These are phyloP conservation scores for Bostrychus sinensis DNA, from an alignment of 2,113 vertebrate species.

Conservation along the genomic window DNA sequence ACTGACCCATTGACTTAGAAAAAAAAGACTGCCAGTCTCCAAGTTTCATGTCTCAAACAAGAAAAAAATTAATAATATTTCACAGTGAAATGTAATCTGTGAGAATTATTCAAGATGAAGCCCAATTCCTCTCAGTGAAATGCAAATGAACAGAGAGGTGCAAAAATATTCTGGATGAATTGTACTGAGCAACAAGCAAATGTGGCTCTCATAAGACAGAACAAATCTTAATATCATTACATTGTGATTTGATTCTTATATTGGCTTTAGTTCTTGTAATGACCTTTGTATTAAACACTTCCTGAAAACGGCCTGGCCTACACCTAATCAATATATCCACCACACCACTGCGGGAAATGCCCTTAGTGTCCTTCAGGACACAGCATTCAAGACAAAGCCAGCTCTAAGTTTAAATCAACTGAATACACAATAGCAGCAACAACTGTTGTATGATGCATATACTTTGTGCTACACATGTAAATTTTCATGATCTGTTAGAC, in stretches of 20 bases:
- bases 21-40: slow-evolving; percentile 23
- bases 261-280: not conserved
- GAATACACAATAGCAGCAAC: too few species aligned
- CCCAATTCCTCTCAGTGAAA: slow-evolving; percentile 18
- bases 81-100: slow-evolving; percentile 6
- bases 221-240: not conserved
- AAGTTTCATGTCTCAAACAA: slow-evolving; percentile 7
- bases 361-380: slow-evolving; percentile 7
- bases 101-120: slow-evolving; percentile 9
- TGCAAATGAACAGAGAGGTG: not conserved
- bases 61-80: not conserved
- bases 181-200: not conserved
- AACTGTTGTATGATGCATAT: too few species aligned
- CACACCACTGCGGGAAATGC: not conserved
- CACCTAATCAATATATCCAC: not conserved
- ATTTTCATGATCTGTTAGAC: too few species aligned
- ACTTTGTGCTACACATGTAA: too few species aligned
- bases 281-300: slow-evolving; percentile 14
- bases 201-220: not conserved
- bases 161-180: slow-evolving; percentile 13
- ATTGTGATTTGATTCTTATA: not conserved
- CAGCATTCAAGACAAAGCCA: not conserved
- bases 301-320: not conserved
- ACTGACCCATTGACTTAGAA: slow-evolving; percentile 47
- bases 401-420: too few species aligned